Percentiles rank a stretch among this genome's conserved stretches.
Evolutionary conservation across 2,888 invertebrate species (phyloP).

Genomic region (Tipula confusa): DNA sequence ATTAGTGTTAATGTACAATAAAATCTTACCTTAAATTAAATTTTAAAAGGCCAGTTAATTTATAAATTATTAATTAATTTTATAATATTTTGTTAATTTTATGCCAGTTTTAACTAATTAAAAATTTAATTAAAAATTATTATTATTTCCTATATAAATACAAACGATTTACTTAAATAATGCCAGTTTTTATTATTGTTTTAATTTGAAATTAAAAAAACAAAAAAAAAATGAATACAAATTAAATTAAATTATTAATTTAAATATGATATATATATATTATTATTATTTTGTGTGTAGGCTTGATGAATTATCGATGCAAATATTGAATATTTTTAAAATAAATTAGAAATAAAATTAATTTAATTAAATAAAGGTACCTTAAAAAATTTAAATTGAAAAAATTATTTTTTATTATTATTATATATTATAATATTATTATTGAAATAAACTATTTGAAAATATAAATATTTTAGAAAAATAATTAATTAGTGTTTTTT

Average conservation of each 20-base stretch:
- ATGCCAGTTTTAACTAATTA: not conserved
- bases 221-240: no score
- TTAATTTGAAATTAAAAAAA: not conserved
- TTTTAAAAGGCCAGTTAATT: slow-evolving; percentile 3
- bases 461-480: slow-evolving; percentile 16
- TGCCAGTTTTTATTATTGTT: not conserved
- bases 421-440: not conserved
- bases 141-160: not conserved
- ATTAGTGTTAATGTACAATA: no score
- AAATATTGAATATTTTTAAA: not conserved
- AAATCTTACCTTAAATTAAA: slow-evolving; percentile 3
- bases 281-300: slow-evolving; percentile 1
- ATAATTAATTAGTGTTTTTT: no score
- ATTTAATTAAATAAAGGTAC: not conserved
- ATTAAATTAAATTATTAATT: not conserved
- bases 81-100: slow-evolving; percentile 20
- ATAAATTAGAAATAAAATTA: not conserved
- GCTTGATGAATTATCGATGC: not conserved
- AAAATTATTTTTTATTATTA: not conserved
- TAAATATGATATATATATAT: not conserved
- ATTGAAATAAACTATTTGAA: not conserved
- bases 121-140: not conserved
- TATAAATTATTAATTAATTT: slow-evolving; percentile 12
- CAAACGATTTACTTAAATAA: not conserved
- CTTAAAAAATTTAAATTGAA: not conserved